phyloP scores from a whole-genome alignment of 2,797 vertebrate genomes.

The Mus caroli region DNA sequence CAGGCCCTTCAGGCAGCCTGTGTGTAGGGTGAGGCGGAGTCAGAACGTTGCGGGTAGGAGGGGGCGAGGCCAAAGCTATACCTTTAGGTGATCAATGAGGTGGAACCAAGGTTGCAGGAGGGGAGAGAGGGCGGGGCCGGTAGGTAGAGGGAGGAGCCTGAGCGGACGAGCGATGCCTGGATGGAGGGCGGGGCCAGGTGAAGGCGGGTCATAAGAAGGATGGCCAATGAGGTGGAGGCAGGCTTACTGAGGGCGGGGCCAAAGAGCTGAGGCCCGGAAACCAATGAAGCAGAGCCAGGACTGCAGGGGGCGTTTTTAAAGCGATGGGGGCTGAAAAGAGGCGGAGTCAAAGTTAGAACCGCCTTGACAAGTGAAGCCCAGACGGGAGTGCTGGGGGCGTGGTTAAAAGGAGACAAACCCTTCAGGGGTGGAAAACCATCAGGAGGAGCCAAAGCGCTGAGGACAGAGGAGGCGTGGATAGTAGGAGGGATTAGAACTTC shows the following conservation, averaged over 20 bases:
- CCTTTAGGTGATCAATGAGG: background rate
- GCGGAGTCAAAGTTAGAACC: background rate
- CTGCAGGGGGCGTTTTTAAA: background rate
- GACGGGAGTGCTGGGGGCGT: background rate
- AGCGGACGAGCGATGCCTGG: no score
- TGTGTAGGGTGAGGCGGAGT: background rate
- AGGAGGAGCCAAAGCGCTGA: background rate
- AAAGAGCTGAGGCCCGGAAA: rapidly evolving
- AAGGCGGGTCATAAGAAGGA: background rate
- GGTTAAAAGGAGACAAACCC: background rate
- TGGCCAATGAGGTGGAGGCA: background rate
- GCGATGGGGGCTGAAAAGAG: background rate
- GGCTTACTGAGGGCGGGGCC: background rate
- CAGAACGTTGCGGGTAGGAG: background rate
- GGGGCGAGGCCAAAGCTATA: background rate
- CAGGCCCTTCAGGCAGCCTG: constrained; percentile 93
- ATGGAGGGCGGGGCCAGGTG: background rate
- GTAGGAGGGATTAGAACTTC: background rate
- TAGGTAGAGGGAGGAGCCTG: background rate
- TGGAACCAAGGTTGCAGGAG: background rate
- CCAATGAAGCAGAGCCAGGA: background rate
- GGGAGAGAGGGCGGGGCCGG: background rate
- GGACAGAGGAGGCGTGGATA: background rate
- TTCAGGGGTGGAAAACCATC: background rate
- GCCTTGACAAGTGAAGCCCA: background rate